phyloP scores from a whole-genome alignment of 2,888 invertebrate species.

The Caenorhabditis wallacei region DNA sequence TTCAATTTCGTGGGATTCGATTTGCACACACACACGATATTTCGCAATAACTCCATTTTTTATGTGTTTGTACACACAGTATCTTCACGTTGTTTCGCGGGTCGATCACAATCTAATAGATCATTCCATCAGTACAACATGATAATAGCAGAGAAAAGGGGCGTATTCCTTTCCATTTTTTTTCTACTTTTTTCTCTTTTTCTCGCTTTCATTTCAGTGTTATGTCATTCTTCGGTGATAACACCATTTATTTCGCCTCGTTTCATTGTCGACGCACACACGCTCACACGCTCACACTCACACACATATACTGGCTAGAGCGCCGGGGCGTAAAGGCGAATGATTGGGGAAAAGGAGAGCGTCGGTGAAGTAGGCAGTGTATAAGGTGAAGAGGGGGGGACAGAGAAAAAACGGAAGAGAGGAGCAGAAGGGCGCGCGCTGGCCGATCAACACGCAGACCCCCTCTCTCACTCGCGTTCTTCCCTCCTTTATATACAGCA shows the following conservation, averaged over 20 bases:
- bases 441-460: slow-evolving; percentile 44
- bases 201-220: slow-evolving; percentile 33
- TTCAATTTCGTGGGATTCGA: slow-evolving; percentile 15
- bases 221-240: slow-evolving; percentile 48
- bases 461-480: slow-evolving; percentile 52
- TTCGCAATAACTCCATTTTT: slow-evolving; percentile 8
- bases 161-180: slow-evolving; percentile 23
- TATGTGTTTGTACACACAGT: slow-evolving; percentile 24
- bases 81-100: not conserved
- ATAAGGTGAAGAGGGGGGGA: not conserved
- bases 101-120: slow-evolving; percentile 23
- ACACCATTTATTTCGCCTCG: slow-evolving; percentile 41
- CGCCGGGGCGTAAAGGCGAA: slow-evolving; percentile 4
- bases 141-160: slow-evolving; percentile 21
- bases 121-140: slow-evolving; percentile 41
- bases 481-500: slow-evolving; percentile 65
- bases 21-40: slow-evolving; percentile 2
- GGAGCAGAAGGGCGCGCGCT: slow-evolving; percentile 44
- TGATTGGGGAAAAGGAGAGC: slow-evolving; percentile 14
- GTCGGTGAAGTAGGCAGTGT: slow-evolving; percentile 11
- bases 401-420: slow-evolving; percentile 42
- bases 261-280: slow-evolving; percentile 33
- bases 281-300: not conserved
- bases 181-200: slow-evolving; percentile 18
- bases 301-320: slow-evolving; percentile 32